Evolutionary conservation across 2,113 vertebrate genomes (phyloP), one percentile per base, ranked within the genome.

Genomic region (Prunella himalayana): DNA sequence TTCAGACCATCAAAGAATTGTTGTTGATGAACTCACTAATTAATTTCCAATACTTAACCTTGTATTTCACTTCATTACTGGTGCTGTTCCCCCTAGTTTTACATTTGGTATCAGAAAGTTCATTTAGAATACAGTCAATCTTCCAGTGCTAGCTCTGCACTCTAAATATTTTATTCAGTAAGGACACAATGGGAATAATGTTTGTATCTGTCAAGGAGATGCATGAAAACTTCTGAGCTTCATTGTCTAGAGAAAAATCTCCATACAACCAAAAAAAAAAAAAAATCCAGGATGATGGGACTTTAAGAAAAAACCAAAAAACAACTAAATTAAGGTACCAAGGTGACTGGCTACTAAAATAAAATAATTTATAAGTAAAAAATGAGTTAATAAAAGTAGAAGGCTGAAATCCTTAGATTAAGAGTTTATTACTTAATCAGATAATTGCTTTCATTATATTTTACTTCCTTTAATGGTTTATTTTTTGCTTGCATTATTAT

Each of bases 41-140:
- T 98, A 98, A 96, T 98, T 98, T 98, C 97, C 94, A 97, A 98
- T 98, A 98, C 95, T 97, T 97, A 96, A 96, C 95, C 96, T 97
- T 98, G 92, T 94, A 93, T 97, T 98, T 97, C 16, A 6, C 94
- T 98, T 97, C 92, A 93, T 98, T 98, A 94, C 80, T 54, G 51
- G 88, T 86, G 45, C 53, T 88, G 72, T 78, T 98, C 97, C 96
- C 96, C 87, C 84, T 95, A 97, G 97, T 96, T 97, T 96, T 97
- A 94, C 82, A 93, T 97, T 97, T 93, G 54, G 88, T 98, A 97
- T 96, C 94, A 96, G 90, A 97, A 98, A 95, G 82, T 97, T 98
- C 92, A 97, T 98, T 98, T 97, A 97, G 94, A 98, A 98, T 93
- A 95, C 95, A 97, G 97, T 96, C 97, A 98, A 97, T 96, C 97